phyloP scores from a whole-genome alignment of 2,888 invertebrate genomes.

The Aphodius sticticus region DNA sequence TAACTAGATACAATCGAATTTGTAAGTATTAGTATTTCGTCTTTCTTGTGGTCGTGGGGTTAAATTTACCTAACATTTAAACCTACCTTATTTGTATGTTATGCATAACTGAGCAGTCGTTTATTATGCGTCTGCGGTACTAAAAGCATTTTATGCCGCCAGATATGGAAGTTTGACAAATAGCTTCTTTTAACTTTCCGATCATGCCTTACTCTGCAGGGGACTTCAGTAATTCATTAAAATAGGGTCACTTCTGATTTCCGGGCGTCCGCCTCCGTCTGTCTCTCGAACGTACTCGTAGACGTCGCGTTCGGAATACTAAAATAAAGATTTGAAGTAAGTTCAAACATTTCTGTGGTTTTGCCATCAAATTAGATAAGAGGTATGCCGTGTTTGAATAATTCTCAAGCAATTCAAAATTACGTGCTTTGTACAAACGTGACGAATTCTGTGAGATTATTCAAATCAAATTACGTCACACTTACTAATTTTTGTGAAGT shows the following conservation, averaged over 20 bases:
- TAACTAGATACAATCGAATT: too few relatives aligned
- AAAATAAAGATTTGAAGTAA: conserved; percentile 43
- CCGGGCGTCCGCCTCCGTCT: conserved; percentile 31
- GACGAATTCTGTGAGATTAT: too few relatives aligned
- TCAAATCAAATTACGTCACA: too few relatives aligned
- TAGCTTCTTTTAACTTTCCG: conserved; percentile 47
- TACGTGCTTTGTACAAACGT: too few relatives aligned
- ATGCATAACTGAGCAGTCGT: not conserved
- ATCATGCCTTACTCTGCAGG: conserved; percentile 43
- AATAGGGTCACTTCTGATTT: conserved; percentile 47
- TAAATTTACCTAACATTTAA: not conserved
- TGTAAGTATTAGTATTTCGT: too few relatives aligned
- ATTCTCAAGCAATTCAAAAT: too few relatives aligned
- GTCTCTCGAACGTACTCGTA: not conserved
- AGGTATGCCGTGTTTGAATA: too few relatives aligned
- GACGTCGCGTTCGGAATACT: conserved; percentile 41
- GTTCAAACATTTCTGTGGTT: conserved; percentile 28
- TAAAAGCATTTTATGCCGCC: conserved; percentile 13
- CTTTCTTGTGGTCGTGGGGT: too few relatives aligned
- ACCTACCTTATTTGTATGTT: not conserved
- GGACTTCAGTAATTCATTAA: conserved; percentile 49
- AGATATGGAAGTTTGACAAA: conserved; percentile 44
- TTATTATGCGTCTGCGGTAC: not conserved
- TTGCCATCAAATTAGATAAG: not conserved
- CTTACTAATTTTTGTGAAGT: too few relatives aligned